These are phyloP conservation scores for Hoplodrina blanda DNA, from an alignment of 2,888 invertebrate species.

Conservation along the genomic window DNA sequence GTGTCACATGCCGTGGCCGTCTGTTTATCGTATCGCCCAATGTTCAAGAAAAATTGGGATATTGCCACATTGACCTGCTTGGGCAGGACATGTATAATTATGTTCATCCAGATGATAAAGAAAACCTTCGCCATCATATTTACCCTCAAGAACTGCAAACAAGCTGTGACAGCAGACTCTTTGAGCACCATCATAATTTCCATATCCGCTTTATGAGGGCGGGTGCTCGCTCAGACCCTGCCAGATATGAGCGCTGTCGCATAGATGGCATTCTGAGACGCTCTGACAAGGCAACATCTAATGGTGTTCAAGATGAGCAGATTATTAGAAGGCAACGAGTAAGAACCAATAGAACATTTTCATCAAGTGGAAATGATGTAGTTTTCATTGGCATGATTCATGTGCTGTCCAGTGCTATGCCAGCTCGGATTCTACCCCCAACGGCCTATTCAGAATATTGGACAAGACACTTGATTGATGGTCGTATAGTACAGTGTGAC, in stretches of 20 bases:
- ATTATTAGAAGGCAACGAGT: constrained; percentile 88
- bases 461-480: constrained; percentile 97
- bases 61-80: constrained; percentile 96
- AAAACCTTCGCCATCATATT: constrained; percentile 93
- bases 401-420: constrained; percentile 91
- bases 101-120: constrained; percentile 96
- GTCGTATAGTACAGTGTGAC: constrained; percentile 97
- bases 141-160: constrained; percentile 89
- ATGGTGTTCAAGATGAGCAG: constrained; percentile 88
- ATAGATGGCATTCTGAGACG: constrained; percentile 92
- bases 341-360: constrained; percentile 87
- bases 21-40: constrained; percentile 96
- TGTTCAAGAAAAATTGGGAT: constrained; percentile 96
- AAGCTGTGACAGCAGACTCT: constrained; percentile 77
- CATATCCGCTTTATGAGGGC: constrained; percentile 92
- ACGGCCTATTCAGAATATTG: constrained; percentile 95
- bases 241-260: constrained; percentile 93
- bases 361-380: constrained; percentile 91
- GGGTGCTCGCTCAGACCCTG: constrained; percentile 93
- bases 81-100: constrained; percentile 97
- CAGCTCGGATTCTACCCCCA: constrained; percentile 91
- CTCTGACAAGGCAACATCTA: constrained; percentile 90
- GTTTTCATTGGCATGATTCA: constrained; percentile 94
- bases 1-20: constrained; percentile 95
- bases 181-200: constrained; percentile 90